phyloP scores from a whole-genome alignment of 2,888 invertebrate species.

The Dicyrtomina minuta region DNA sequence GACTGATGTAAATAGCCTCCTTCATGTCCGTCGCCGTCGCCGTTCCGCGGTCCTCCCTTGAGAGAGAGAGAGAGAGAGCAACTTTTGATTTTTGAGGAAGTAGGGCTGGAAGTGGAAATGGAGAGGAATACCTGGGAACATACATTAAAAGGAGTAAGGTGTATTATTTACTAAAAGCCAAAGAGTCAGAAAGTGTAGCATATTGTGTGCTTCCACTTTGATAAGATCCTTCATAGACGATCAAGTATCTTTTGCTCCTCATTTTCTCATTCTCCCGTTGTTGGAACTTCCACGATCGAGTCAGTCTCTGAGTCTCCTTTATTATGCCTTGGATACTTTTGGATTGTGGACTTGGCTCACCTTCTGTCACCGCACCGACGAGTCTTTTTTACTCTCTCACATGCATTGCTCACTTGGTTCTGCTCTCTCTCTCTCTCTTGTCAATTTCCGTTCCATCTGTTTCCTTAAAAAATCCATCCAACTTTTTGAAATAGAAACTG shows the following conservation, averaged over 20 bases:
- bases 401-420: neutral
- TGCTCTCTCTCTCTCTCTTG: conserved; percentile 1
- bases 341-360: conserved; percentile 27
- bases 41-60: too few relatives aligned
- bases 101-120: conserved; percentile 15
- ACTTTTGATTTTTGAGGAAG: conserved; percentile 33
- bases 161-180: conserved; percentile 28
- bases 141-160: neutral
- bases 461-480: conserved; percentile 26
- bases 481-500: conserved; percentile 15
- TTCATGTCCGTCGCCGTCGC: too few relatives aligned
- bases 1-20: too few relatives aligned
- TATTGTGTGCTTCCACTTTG: conserved; percentile 28
- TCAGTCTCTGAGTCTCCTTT: too few relatives aligned
- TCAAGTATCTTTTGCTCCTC: conserved; percentile 28
- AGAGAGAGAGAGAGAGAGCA: neutral
- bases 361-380: conserved; percentile 34
- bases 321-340: too few relatives aligned
- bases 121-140: too few relatives aligned
- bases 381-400: conserved; percentile 14
- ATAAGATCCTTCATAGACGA: conserved; percentile 31
- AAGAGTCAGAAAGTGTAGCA: too few relatives aligned
- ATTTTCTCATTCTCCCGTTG: neutral
- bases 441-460: conserved; percentile 38
- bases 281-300: neutral